Evolutionary conservation across 2,888 invertebrate genomes (phyloP), one percentile per base, ranked within the genome.

Genomic region (Aphrophora alni): DNA sequence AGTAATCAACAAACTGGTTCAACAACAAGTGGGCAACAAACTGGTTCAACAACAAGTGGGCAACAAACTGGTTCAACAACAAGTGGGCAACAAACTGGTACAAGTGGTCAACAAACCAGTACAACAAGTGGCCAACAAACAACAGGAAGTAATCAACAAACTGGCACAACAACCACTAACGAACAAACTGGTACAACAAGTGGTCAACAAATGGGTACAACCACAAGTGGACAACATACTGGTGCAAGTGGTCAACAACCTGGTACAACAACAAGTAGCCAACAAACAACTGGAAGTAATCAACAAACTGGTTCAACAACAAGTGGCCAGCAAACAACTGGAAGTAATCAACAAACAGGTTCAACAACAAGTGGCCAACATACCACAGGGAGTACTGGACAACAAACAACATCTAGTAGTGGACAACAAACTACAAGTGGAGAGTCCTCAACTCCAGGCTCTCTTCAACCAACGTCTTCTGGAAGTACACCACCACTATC

Each of bases 371-470:
- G 59, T 21, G 21, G 59, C 21, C 59, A 59, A 59, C 81, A 82
- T 51, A 33, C 33, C 38, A 21, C 74, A 73, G 33, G 77, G 24
- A 38, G 25, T 33, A 74, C 44, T 38, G 73, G 59, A 24, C 51
- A 38, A 24, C 82, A 83, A 77, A 77, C 76, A 38, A 24, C 81
- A 27, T 75, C 77, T 0, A 82, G 69, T 70, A 77, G 83, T 79
- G 82, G 44, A 73, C 83, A 27, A 84, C 84, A 71, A 51, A 83
- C 38, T 70, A 59, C 59, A 83, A 27, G 59, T 21, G 12, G 77
- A 84, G 26, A 84, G 85, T 14, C 82, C 83, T 33, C 82, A 75
- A 68, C 81, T 38, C n/a, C n/a, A n/a, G n/a, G n/a, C n/a, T 81
- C 75, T 27, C 84, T 84, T 81, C 82, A 82, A 68, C 44, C 78